These are phyloP conservation scores for Phoebastria nigripes DNA, from an alignment of 2,797 vertebrate species.

Conservation along the genomic window DNA sequence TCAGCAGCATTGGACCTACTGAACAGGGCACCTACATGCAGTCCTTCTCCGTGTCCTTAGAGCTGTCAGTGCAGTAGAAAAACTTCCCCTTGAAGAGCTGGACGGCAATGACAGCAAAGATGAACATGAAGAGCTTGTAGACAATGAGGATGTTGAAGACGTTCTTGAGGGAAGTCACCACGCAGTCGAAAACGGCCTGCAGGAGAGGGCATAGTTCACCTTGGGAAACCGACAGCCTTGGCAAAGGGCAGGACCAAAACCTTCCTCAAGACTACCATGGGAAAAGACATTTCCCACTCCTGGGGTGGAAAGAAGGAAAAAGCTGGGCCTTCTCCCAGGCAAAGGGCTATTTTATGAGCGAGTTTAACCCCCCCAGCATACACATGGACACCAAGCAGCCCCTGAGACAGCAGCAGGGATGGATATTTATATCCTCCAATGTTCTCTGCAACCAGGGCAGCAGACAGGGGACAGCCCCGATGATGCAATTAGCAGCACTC, in stretches of 20 bases:
- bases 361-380: background rate
- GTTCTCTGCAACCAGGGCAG: background rate
- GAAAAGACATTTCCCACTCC: background rate
- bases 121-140: constrained; percentile 99
- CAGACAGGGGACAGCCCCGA: background rate
- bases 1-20: background rate
- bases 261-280: background rate
- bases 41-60: constrained; percentile 94
- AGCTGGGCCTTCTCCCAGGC: background rate
- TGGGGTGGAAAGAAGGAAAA: background rate
- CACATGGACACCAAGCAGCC: accelerated
- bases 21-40: constrained; percentile 85
- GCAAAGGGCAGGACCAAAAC: background rate
- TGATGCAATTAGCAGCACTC: background rate
- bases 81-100: constrained; percentile 99
- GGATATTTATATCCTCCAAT: background rate
- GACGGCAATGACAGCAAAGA: constrained; percentile 97
- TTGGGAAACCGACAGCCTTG: background rate
- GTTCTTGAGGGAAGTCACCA: constrained; percentile 97
- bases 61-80: constrained; percentile 97
- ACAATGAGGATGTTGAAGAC: constrained; percentile 99
- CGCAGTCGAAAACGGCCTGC: constrained; percentile 97
- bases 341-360: background rate
- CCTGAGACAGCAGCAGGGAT: background rate
- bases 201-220: constrained; percentile 33